Evolutionary conservation across 1,140 invertebrate species (phyloP).

Genomic region (Drosophila biarmipes): DNA sequence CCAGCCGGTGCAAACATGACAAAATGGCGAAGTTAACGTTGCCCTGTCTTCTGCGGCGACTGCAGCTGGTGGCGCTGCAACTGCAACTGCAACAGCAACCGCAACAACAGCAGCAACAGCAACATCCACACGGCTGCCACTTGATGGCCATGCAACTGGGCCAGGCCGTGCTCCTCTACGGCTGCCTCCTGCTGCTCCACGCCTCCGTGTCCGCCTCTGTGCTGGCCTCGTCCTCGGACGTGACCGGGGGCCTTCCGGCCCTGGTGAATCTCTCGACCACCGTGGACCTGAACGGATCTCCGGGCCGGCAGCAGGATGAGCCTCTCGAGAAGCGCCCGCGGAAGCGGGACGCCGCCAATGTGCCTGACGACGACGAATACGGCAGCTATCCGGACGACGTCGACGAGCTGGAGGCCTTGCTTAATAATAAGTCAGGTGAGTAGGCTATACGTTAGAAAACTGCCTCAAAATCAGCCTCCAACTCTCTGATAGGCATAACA

Average conservation of each 20-base stretch:
- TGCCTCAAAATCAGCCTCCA: no score
- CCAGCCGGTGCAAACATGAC: conserved; percentile 53
- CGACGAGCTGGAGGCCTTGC: conserved; percentile 80
- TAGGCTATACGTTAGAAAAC: not conserved
- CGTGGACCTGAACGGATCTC: not conserved
- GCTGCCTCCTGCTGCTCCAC: conserved; percentile 70
- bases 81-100: conserved; percentile 31
- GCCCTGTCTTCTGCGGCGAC: conserved; percentile 68
- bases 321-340: conserved; percentile 20
- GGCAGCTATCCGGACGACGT: conserved; percentile 81
- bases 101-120: conserved; percentile 47
- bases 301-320: not conserved
- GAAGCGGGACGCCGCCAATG: conserved; percentile 78
- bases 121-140: conserved; percentile 46
- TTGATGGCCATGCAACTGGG: conserved; percentile 66
- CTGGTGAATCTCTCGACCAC: conserved; percentile 27
- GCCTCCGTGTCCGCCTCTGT: conserved; percentile 61
- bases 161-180: conserved; percentile 71
- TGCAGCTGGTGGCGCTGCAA: conserved; percentile 55
- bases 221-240: conserved; percentile 24
- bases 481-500: no score
- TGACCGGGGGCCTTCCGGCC: not conserved
- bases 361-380: conserved; percentile 83
- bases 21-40: conserved; percentile 79
- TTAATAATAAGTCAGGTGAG: conserved; percentile 84